phyloP scores from a whole-genome alignment of 2,888 invertebrate species.

The Macrosiphum euphorbiae region DNA sequence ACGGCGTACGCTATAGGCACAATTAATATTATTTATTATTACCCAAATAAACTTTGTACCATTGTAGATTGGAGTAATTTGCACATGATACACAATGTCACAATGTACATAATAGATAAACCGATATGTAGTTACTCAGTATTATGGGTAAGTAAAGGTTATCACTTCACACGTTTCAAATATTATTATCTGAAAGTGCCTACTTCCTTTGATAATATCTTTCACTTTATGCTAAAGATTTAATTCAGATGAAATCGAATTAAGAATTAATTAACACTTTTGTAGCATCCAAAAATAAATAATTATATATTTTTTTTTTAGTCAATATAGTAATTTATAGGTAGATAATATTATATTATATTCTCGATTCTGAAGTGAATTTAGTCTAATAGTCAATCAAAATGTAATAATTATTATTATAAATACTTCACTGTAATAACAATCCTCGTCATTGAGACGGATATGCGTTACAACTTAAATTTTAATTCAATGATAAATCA shows the following conservation, averaged over 20 bases:
- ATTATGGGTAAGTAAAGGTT: background rate
- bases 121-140: background rate
- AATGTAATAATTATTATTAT: background rate
- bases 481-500: no score
- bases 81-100: background rate
- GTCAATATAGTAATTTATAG: background rate
- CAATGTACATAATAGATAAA: background rate
- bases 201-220: background rate
- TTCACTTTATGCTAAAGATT: background rate
- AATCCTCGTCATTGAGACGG: no score
- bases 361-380: background rate
- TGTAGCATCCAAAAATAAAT: background rate
- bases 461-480: no score
- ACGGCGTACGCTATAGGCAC: background rate
- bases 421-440: no score
- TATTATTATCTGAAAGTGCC: background rate
- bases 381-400: background rate
- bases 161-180: background rate
- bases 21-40: background rate
- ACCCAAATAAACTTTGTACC: background rate
- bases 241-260: background rate
- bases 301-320: background rate
- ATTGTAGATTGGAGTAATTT: background rate
- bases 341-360: background rate
- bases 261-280: background rate